Evolutionary conservation across 2,113 vertebrate species (phyloP).

Genomic region (Proterorhinus semilunaris): DNA sequence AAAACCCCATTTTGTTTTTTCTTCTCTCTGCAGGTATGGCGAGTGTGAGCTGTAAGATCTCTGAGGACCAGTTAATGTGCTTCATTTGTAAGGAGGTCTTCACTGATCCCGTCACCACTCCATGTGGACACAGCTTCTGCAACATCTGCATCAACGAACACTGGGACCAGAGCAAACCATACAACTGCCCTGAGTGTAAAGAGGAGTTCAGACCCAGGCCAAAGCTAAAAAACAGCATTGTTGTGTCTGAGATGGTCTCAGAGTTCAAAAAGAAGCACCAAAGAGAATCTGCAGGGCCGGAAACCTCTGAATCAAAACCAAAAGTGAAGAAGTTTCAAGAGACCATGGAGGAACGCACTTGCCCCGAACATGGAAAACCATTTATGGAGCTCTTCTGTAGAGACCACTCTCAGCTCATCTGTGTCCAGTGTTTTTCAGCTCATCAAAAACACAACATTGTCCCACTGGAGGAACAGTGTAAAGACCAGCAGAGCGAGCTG

Average conservation of each 20-base stretch:
- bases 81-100: neutral
- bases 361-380: neutral
- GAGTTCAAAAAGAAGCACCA: neutral
- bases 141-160: neutral
- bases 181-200: neutral
- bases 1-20: too few species aligned
- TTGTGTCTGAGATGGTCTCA: neutral
- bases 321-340: neutral
- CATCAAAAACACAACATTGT: neutral
- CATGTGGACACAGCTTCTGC: constrained; percentile 3
- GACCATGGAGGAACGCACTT: too few species aligned
- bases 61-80: too few species aligned
- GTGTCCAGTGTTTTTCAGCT: neutral
- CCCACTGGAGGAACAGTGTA: neutral
- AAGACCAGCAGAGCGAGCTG: neutral
- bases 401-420: neutral
- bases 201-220: constrained; percentile 1
- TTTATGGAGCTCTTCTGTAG: neutral
- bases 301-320: neutral
- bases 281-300: neutral
- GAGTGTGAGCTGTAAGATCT: too few species aligned
- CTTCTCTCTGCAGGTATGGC: too few species aligned
- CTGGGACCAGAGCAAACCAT: neutral
- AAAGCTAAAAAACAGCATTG: neutral
- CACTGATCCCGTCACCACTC: neutral